Evolutionary conservation across 2,797 vertebrate species (phyloP).

Genomic region (Enteromius unitaeniatus): DNA sequence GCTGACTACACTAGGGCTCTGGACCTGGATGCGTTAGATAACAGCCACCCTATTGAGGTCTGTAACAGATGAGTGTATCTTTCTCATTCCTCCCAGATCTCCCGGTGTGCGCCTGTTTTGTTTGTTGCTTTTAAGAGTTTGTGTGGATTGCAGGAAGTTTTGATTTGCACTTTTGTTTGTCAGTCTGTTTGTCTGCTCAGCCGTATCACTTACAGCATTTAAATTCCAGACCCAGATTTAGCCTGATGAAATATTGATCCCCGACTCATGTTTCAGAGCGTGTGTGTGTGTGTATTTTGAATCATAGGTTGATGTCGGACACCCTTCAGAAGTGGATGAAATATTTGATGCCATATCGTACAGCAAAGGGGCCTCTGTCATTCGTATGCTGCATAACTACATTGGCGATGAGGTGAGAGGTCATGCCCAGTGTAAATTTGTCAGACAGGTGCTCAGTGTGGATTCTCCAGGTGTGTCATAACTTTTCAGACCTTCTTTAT

Average conservation of each 20-base stretch:
- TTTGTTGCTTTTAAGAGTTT: conserved; percentile 36
- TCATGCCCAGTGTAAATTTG: neutral
- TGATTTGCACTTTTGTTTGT: conserved; percentile 38
- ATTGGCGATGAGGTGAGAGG: conserved; percentile 92
- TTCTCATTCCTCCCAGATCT: neutral
- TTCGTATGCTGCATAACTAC: conserved; percentile 98
- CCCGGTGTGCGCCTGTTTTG: neutral
- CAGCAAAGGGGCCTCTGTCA: conserved; percentile 98
- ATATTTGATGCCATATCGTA: conserved; percentile 99
- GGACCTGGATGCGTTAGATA: conserved; percentile 97
- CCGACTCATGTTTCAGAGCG: conserved; percentile 26
- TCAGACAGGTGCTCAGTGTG: neutral
- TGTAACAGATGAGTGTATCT: conserved; percentile 10
- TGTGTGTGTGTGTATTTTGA: neutral
- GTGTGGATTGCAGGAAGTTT: conserved; percentile 24
- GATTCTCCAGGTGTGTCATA: neutral
- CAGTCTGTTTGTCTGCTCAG: conserved; percentile 25
- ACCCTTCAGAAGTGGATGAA: conserved; percentile 98
- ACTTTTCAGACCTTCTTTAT: too few relatives aligned
- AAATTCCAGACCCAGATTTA: conserved; percentile 41
- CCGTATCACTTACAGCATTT: conserved; percentile 41
- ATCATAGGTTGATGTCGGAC: conserved; percentile 91
- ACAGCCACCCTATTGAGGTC: conserved; percentile 98
- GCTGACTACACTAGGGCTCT: conserved; percentile 97
- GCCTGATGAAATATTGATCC: conserved; percentile 36